Evolutionary conservation across 92 coral and sea anemone species (phyloP).

Genomic region (Zoanthus sansibaricus): DNA sequence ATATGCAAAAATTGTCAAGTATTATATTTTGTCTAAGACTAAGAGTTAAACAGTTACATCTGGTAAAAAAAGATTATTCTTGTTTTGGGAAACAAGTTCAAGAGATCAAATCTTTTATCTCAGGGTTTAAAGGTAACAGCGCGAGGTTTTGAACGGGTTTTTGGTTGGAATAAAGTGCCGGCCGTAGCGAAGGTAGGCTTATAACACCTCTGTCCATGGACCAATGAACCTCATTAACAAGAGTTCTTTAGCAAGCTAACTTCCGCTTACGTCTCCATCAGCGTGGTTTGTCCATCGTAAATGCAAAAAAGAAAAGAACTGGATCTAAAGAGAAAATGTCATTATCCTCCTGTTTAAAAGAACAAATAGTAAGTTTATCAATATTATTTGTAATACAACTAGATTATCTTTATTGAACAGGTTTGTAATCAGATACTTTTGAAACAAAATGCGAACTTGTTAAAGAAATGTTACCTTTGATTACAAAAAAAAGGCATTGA

Average conservation of each 20-base stretch:
- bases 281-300: not conserved
- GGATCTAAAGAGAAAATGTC: constrained; percentile 23
- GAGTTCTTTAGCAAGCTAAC: not conserved
- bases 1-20: not conserved
- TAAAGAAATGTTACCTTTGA: not conserved
- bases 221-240: not conserved
- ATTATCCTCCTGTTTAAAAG: constrained; percentile 10
- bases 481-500: not conserved
- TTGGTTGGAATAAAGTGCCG: not conserved
- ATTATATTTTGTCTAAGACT: not conserved
- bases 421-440: not conserved
- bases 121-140: not conserved
- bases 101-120: not conserved
- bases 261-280: not conserved
- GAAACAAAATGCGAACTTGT: not conserved
- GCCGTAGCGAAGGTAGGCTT: constrained; percentile 10
- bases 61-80: too few species aligned
- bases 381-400: not conserved
- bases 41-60: not conserved
- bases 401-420: not conserved
- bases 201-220: constrained; percentile 3
- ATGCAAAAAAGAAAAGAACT: not conserved
- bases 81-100: not conserved
- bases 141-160: not conserved
- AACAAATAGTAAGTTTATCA: constrained; percentile 23